Evolutionary conservation across 2,888 invertebrate species (phyloP).

Genomic region (Litoditis marina): DNA sequence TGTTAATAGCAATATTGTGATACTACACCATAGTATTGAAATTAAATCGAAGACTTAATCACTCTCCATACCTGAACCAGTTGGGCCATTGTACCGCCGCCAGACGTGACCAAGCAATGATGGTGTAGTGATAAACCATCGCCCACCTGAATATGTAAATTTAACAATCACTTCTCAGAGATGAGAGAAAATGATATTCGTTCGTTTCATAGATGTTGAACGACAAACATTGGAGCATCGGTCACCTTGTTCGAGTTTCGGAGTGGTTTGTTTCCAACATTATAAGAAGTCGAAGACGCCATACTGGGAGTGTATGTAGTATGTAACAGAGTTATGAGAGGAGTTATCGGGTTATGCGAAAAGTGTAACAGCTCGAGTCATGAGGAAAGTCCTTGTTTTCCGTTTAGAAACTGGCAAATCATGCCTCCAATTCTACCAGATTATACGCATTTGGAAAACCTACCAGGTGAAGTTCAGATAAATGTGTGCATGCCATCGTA

Average conservation of each 20-base stretch:
- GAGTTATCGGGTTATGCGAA: no score
- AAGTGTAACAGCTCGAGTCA: no score
- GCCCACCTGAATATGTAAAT: constrained; percentile 28
- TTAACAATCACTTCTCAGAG: not conserved
- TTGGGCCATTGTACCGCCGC: constrained; percentile 51
- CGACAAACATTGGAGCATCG: no score
- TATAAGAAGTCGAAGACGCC: no score
- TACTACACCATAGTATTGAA: not conserved
- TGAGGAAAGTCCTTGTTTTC: not conserved
- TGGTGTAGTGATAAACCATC: constrained; percentile 49
- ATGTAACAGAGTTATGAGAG: no score
- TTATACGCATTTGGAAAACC: not conserved
- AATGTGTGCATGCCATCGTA: constrained; percentile 41
- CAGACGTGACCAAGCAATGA: constrained; percentile 48
- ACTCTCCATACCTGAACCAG: constrained; percentile 46
- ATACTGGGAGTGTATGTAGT: no score
- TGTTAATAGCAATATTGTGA: not conserved
- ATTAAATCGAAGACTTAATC: no score
- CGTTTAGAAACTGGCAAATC: no score
- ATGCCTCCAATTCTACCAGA: no score
- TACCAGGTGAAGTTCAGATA: constrained; percentile 53
- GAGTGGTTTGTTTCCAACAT: no score
- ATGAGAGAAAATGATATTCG: not conserved
- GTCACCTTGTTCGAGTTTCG: no score
- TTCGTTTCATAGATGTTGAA: not conserved